Evolutionary conservation across 2,888 invertebrate species (phyloP), one percentile per base, ranked within the genome.

Genomic region (Syrista parreyssii): DNA sequence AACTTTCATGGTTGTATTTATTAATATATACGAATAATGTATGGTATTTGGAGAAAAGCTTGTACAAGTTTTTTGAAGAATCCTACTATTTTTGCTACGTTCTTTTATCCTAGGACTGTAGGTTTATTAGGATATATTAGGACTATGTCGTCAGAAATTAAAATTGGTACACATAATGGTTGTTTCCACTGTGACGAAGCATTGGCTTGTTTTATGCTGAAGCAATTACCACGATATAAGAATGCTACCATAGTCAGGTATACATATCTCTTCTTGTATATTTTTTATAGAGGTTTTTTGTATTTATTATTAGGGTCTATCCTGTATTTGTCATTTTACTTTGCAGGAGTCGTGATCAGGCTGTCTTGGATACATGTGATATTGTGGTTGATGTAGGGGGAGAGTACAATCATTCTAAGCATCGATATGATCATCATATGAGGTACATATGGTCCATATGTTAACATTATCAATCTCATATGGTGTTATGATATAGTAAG

Each of bases 331-430:
- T 35, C 12, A 74, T n/a, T 30, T 32, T 35, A 33, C 34, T 75
- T 88, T 89, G 9, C 85, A 94, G 95, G 85, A 92, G 94, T 0
- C 89, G 95, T 68, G 93, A 95, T 85, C 86, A 90, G 4, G 88
- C 88, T 55, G 80, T 95, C 81, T 92, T 99, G 76, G 94, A 95
- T 0, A 93, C 94, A 1, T 99, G 99, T 92, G 97, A 99, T 88
- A 95, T 99, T 83, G 97, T 99, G 0, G 96, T 99, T 0, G 99
- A 99, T 92, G 98, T 99, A 6, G 99, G 99, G 4, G 96, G 95
- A 1, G 94, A 94, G 30, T 99, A 96, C 91, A 94, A 98, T 91
- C 96, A 96, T 77, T 92, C 92, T 0, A 94, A 90, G 79, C 94
- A 95, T 80, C 93, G 96, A 81, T 99, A 96, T 91, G 99, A 99